These are phyloP conservation scores for Elaphurus davidianus DNA, from an alignment of 2,113 vertebrate genomes.

Conservation along the genomic window DNA sequence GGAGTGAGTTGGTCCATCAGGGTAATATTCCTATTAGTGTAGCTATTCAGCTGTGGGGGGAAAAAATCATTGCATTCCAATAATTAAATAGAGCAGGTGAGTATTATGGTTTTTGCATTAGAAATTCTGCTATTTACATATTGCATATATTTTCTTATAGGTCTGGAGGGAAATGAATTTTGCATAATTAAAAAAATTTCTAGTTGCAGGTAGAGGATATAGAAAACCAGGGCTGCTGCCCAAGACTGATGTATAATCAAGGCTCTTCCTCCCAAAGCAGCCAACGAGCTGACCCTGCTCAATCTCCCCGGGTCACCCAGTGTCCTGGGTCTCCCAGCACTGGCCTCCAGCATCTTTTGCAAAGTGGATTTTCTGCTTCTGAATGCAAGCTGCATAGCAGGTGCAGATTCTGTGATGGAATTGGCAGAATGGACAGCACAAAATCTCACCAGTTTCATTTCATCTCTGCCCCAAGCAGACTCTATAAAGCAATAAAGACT, in stretches of 20 bases:
- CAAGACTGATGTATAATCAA: neutral
- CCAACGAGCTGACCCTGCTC: neutral
- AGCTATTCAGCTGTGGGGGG: neutral
- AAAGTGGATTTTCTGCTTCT: neutral
- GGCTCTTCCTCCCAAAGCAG: neutral
- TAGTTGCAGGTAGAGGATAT: neutral
- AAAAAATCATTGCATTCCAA: neutral
- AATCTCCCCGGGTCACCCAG: neutral
- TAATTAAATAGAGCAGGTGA: conserved; percentile 59
- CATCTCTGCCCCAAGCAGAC: conserved; percentile 59
- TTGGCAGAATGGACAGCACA: conserved; percentile 21
- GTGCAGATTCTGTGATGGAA: neutral
- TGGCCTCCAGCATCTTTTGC: neutral
- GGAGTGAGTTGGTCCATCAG: conserved; percentile 61
- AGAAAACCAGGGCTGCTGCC: neutral
- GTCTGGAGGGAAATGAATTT: conserved; percentile 43
- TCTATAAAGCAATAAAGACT: conserved; percentile 70
- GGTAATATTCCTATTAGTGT: conserved; percentile 55
- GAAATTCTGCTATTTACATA: conserved; percentile 40
- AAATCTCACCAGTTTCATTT: conserved; percentile 55
- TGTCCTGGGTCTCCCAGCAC: accelerated
- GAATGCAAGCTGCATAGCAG: neutral
- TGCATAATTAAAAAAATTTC: conserved; percentile 27
- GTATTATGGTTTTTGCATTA: neutral
- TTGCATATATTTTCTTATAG: neutral